These are phyloP conservation scores for Tetragonula carbonaria DNA, from an alignment of 2,888 invertebrate genomes.

Conservation along the genomic window DNA sequence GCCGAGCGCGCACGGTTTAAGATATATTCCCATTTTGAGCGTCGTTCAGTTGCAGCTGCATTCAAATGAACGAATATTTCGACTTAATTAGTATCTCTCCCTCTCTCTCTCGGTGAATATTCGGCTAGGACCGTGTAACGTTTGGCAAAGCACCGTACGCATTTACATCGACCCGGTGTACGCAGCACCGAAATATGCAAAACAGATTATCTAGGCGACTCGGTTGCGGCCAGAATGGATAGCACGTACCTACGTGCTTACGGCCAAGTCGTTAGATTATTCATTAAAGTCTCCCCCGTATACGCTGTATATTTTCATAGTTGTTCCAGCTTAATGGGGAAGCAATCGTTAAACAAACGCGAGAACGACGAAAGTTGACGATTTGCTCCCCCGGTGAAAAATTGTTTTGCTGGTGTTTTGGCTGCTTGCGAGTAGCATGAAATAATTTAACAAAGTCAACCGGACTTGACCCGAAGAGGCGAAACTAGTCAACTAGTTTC, in stretches of 20 bases:
- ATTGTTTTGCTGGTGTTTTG: neutral
- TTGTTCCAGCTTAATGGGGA: neutral
- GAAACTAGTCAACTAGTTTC: no score
- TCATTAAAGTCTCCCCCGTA: conserved; percentile 68
- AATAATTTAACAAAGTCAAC: neutral
- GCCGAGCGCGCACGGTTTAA: neutral
- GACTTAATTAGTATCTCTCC: conserved; percentile 69
- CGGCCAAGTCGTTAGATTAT: conserved; percentile 71
- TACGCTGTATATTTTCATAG: conserved; percentile 8
- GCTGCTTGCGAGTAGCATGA: neutral
- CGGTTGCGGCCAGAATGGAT: conserved; percentile 66
- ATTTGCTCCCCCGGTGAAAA: neutral
- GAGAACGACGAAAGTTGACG: no score
- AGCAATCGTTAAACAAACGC: neutral
- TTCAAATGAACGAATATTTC: conserved; percentile 69
- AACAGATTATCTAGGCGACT: conserved; percentile 78
- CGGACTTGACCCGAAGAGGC: no score
- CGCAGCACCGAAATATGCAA: conserved; percentile 77
- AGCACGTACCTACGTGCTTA: conserved; percentile 52
- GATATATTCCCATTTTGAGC: conserved; percentile 50
- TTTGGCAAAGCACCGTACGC: conserved; percentile 70
- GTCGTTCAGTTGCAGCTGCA: conserved; percentile 59
- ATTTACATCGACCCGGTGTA: conserved; percentile 75
- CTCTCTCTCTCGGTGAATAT: conserved; percentile 53
- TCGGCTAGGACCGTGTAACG: conserved; percentile 65